Evolutionary conservation across 2,797 vertebrate genomes (phyloP), one percentile per base, ranked within the genome.

Genomic region (Falco cherrug): DNA sequence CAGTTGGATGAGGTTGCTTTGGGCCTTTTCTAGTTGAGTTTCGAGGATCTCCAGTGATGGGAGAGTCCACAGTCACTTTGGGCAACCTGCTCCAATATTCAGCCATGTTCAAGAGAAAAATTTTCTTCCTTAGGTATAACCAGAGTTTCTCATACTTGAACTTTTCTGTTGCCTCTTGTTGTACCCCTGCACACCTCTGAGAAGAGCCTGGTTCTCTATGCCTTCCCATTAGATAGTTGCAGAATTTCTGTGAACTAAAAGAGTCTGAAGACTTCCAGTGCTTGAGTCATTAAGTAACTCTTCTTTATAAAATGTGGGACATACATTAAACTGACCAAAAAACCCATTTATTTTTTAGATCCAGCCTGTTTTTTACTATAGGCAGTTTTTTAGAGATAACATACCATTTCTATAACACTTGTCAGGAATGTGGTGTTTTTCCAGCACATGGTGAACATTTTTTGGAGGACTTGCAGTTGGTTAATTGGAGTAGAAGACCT

Each of bases 31-130:
- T 45, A 7, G 19, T 56, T 64, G 24, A 29, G 14, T 60, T 81
- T 81, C 12, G 19, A 51, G 39, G 3, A 16, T 64, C 39, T 80
- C 10, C 8, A 31, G 35, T 25, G 41, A 4, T 24, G 19, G 19
- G 24, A 61, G 47, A 69, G 33, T 48, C 18, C 25, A 14, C 13
- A 48, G 0, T 35, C 0, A 0, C 20, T 87, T 59, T 85, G 3
- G 15, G 18, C 13, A 79, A 22, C 17, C 21, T 79, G 18, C 18
- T 90, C 21, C 29, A 65, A 5, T 29, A 33, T 70, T 74, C 28
- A 84, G 7, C 33, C 16, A 57, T 8, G 5, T 11, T 81, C 10
- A 69, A 75, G 39, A 48, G 22, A 76, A 80, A 48, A 7, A 6
- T 10, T 67, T 67, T 70, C 26, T 87, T 80, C 6, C 16, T 87